Evolutionary conservation across 92 coral and sea anemone genomes (phyloP), one percentile per base, ranked within the genome.

Genomic region (Micromussa lordhowensis): DNA sequence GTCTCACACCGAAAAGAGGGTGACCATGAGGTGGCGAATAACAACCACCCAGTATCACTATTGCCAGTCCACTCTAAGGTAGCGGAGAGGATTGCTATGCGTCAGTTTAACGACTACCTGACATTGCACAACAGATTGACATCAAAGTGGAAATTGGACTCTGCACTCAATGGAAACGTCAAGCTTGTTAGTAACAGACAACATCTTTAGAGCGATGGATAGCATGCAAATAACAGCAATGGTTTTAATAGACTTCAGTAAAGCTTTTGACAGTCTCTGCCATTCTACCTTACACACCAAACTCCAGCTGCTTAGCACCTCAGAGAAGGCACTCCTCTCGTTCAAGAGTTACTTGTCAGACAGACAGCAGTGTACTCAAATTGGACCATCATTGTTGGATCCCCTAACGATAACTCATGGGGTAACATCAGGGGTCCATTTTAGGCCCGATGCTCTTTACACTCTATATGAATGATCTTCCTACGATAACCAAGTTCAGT

Each of bases 211-310:
- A 83, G 80, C 68, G 85, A 81, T 61, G 85, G 85, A 57, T 81
- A 81, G 85, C 85, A 40, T 44, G 44, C 85, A 81, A 59, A 81
- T 81, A 81, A 81, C 85, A 58, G 85, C 80, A 75, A 57, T 73
- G 80, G 78, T 73, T 34, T 36, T 85, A 69, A 75, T 44, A n/a
- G n/a, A n/a, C n/a, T n/a, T n/a, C n/a, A n/a, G 91, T 71, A 82
- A 88, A 68, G 82, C 91, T 66, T 82, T 88, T 82, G 82, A 88
- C 82, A 88, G 91, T 54, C 80, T 88, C 80, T 88, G 82, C 34
- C 91, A 82, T 70, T 82, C 88, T 24, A 88, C 74, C 38, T 59
- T 88, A 72, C 88, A 82, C 72, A 63, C 49, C 82, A 82, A 88
- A 68, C 85, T 82, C 72, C 88, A 82, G 54, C 80, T 82, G 61